Evolutionary conservation across 2,797 vertebrate genomes (phyloP).

Genomic region (Acrossocheilus wenchowensis): DNA sequence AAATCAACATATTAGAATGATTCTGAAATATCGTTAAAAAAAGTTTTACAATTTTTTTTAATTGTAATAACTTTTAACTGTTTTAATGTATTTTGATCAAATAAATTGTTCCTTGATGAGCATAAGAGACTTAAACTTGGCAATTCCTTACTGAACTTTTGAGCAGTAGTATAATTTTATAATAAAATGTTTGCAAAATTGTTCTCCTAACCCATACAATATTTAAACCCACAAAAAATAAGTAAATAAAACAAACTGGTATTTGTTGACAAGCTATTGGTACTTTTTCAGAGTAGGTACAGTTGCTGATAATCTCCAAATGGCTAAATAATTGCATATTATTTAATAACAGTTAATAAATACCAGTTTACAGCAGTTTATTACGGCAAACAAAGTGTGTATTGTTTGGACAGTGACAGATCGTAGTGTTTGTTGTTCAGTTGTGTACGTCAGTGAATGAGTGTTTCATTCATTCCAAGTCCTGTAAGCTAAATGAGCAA

Average conservation of each 20-base stretch:
- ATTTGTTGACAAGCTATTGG: background rate
- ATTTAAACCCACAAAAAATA: background rate
- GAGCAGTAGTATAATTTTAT: background rate
- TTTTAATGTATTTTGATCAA: background rate
- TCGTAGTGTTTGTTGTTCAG: background rate
- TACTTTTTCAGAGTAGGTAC: too few species aligned
- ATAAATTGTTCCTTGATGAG: background rate
- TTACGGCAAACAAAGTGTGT: background rate
- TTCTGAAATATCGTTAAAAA: background rate
- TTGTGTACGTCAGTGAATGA: background rate
- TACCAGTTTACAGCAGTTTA: background rate
- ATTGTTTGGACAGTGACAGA: background rate
- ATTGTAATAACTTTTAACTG: background rate
- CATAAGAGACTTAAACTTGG: background rate
- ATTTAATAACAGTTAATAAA: background rate
- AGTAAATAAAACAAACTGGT: too few species aligned
- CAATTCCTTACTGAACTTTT: background rate
- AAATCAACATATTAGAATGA: background rate
- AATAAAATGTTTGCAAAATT: background rate
- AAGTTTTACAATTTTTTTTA: background rate
- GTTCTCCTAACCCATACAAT: background rate
- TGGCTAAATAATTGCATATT: background rate
- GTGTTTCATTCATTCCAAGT: slow-evolving; percentile 13
- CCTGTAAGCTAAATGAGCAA: background rate
- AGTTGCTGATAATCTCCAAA: background rate